These are phyloP conservation scores for Bothrops jararaca DNA, from an alignment of 2,113 vertebrate genomes.

Conservation along the genomic window DNA sequence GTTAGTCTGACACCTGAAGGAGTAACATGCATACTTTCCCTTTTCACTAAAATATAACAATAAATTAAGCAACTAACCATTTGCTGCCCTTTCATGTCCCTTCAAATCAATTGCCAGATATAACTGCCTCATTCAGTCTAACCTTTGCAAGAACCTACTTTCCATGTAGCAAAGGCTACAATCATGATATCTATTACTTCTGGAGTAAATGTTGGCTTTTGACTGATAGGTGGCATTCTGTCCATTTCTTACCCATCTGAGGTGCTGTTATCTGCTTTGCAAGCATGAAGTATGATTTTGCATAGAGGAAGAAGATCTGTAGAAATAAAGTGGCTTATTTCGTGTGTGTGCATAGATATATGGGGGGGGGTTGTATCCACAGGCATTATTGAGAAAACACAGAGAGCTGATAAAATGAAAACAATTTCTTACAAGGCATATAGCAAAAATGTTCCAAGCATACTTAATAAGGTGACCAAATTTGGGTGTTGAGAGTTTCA, in stretches of 20 bases:
- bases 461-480: not conserved
- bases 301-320: not conserved
- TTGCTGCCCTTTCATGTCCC: not conserved
- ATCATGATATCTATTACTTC: too few species aligned
- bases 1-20: not conserved
- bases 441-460: not conserved
- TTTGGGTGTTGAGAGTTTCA: slow-evolving; percentile 11
- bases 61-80: not conserved
- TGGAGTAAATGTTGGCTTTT: not conserved
- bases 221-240: not conserved
- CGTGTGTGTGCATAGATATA: not conserved
- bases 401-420: not conserved
- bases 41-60: not conserved
- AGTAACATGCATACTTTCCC: not conserved
- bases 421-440: not conserved
- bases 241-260: not conserved
- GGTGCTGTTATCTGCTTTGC: not conserved
- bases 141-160: not conserved
- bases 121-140: not conserved
- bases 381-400: not conserved
- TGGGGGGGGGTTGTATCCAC: not conserved
- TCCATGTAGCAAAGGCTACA: not conserved
- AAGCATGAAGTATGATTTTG: not conserved
- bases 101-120: not conserved
- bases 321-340: not conserved